phyloP scores from a whole-genome alignment of 2,113 vertebrate species.

The Cochlearius cochlearius region DNA sequence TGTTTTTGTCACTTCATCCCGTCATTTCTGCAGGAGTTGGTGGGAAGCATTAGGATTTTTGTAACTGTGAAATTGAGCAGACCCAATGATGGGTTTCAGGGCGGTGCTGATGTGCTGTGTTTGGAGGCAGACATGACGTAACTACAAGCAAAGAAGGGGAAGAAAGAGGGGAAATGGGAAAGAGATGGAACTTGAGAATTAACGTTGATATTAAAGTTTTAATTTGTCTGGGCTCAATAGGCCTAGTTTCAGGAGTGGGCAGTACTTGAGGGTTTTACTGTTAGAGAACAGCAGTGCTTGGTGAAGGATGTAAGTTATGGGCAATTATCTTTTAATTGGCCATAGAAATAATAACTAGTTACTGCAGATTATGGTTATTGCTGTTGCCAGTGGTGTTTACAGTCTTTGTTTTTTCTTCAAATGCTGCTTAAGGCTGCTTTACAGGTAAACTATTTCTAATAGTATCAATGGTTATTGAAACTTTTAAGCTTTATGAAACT shows the following conservation, averaged over 20 bases:
- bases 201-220: neutral
- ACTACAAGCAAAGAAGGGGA: neutral
- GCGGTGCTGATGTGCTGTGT: neutral
- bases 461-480: neutral
- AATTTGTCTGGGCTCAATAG: neutral
- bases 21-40: neutral
- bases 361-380: neutral
- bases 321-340: neutral
- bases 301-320: neutral
- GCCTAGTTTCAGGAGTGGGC: neutral
- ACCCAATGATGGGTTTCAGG: neutral
- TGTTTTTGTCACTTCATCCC: neutral
- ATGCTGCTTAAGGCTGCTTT: slow-evolving; percentile 85
- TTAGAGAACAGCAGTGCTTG: neutral
- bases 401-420: slow-evolving; percentile 51
- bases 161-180: neutral
- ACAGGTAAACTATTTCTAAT: slow-evolving; percentile 82
- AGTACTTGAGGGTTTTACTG: neutral
- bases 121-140: neutral
- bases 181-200: neutral
- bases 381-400: neutral
- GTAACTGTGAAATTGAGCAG: neutral
- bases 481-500: neutral
- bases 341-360: neutral
- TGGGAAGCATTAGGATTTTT: neutral